Conservation (phyloP, 2,888 invertebrate species). For the Norana najaformis region DNA sequence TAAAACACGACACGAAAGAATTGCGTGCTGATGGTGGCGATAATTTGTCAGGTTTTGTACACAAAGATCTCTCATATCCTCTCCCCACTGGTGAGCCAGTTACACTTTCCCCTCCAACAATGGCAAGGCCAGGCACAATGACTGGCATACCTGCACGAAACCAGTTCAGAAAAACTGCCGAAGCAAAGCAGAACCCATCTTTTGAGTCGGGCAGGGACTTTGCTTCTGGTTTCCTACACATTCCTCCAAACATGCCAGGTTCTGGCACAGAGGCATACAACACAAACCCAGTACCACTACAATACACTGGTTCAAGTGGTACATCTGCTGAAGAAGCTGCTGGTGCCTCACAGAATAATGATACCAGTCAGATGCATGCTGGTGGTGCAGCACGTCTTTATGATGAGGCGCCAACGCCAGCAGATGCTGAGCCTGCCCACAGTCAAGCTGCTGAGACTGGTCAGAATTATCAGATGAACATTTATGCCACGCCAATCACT, state of each 20-base stretch:
- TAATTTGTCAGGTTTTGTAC: not conserved
- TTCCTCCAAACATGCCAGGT: not conserved
- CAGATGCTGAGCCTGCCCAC: slow-evolving; percentile 26
- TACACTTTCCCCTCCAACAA: not conserved
- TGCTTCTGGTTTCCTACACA: not conserved
- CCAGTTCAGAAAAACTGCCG: slow-evolving; percentile 28
- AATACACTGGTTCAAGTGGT: not conserved
- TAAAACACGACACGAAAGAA: not conserved
- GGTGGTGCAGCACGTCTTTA: not conserved
- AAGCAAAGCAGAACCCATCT: not conserved
- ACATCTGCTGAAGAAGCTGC: not conserved
- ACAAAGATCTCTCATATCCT: not conserved
- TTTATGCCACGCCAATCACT: slow-evolving; percentile 39
- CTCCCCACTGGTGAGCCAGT: not conserved
- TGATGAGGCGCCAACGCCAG: slow-evolving; percentile 19
- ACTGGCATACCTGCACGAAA: slow-evolving; percentile 23
- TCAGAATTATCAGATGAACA: slow-evolving; percentile 35
- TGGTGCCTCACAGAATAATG: not conserved
- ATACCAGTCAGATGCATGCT: not conserved
- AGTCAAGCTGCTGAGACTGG: slow-evolving; percentile 14
- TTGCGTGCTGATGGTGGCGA: not conserved
- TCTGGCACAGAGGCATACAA: not conserved
- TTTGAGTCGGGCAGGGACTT: not conserved
- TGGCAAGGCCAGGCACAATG: slow-evolving; percentile 30
- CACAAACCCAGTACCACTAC: not conserved